Base-by-base conservation (phyloP, 2,113 vertebrate species). In the Opisthocomus hoazin region DNA sequence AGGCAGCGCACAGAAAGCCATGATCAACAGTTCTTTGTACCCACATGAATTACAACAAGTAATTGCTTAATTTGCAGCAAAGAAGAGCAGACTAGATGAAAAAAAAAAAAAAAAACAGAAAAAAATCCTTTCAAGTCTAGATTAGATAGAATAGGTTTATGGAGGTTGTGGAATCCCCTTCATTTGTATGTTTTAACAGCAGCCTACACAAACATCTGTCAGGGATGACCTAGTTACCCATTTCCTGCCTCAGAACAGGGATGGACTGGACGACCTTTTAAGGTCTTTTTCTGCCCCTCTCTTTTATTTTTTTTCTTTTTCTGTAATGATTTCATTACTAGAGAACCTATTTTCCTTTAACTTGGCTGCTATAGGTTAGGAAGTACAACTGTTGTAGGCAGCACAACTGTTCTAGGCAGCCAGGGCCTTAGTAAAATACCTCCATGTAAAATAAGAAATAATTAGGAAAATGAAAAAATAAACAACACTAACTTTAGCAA, bases 151-250 rank as follows among this genome's bases (percentile, higher is more conserved):
- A 94, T 76, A 79, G 60, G 60, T 96, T 96, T 94, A 87, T 50
- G 48, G 79, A 94, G 34, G 48, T 73, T 95, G 70, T 93, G 50
- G 96, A 93, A 96, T 96, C 74, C 65, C 84, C 65, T 89, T 91
- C 69, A 85, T 91, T 93, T 96, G 87, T 87, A 78, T 16, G 73
- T 96, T 96, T 94, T 87, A 92, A 89, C 61, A 93, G 84, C 84
- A 96, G 84, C 89, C 91, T 91, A 79, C 70, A 93, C 65, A 97
- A 96, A 95, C 95, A 95, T 96, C 89, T 94, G 69, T 75, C 84
- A 87, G 69, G 65, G 74, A 71, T 94, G 94, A 94, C 94, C 95
- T 94, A 97, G 80, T 97, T 95, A 94, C 84, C 91, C 94, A 89
- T 81, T 96, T 97, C 91, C 94, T 91, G 87, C 80, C 71, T 87